A percentile compares a stretch with the other conserved stretches of the same genome.
phyloP scores from a whole-genome alignment of 2,888 invertebrate species.

The Glyphotaelius pellucidus region DNA sequence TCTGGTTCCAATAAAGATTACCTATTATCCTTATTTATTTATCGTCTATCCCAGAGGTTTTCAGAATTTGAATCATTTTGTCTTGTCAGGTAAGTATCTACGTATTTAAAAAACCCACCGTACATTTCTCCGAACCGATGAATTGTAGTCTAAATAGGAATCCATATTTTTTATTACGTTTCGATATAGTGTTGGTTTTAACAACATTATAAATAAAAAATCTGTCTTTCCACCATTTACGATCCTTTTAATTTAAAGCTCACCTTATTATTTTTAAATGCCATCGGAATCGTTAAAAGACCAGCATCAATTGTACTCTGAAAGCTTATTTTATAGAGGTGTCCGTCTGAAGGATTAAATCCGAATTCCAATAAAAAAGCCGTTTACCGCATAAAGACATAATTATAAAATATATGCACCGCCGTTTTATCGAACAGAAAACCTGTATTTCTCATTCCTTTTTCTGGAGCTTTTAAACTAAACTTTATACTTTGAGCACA shows the following conservation, averaged over 20 bases:
- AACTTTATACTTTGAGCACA: background rate
- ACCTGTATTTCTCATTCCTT: background rate
- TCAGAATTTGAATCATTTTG: no score
- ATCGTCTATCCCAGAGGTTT: no score
- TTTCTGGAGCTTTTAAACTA: background rate
- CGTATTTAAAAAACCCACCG: background rate
- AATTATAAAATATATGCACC: background rate
- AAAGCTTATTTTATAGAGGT: conserved; percentile 50
- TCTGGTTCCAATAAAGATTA: no score
- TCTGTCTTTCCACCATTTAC: conserved; percentile 25
- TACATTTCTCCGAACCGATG: background rate
- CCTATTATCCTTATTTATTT: no score
- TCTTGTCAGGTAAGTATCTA: no score
- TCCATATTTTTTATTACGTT: background rate
- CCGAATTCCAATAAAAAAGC: conserved; percentile 24
- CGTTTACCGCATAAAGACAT: conserved; percentile 25
- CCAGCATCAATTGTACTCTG: conserved; percentile 26
- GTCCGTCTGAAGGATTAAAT: conserved; percentile 36
- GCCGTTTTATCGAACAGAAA: conserved; percentile 7
- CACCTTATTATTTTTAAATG: conserved; percentile 22
- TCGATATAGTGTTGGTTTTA: background rate
- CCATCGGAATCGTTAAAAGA: conserved; percentile 20
- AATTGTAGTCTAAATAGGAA: background rate
- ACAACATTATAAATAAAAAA: background rate
- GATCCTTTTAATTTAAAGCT: conserved; percentile 46